Conservation (phyloP, 1,140 invertebrate species). For the Antheraea mylitta region DNA sequence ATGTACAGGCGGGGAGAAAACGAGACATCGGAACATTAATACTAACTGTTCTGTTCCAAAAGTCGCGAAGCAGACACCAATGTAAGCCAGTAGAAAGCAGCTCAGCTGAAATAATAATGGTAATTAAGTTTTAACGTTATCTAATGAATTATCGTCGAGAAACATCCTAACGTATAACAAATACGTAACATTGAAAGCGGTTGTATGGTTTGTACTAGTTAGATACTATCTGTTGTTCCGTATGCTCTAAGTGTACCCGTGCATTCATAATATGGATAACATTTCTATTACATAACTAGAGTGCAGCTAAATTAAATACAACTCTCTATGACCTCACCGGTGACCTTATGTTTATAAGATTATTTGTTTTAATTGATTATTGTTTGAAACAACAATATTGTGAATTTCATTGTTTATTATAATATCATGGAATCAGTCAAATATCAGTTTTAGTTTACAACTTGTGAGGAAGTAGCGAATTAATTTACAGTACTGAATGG, state of each 20-base stretch:
- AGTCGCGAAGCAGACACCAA: conserved; percentile 70
- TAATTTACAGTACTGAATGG: no score
- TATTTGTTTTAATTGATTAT: background rate
- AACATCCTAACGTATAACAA: background rate
- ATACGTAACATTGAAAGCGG: conserved; percentile 16
- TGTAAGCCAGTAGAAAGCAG: conserved; percentile 63
- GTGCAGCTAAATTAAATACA: background rate
- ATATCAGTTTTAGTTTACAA: background rate
- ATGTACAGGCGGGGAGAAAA: background rate
- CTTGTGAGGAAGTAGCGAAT: no score
- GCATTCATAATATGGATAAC: background rate
- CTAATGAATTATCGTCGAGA: background rate
- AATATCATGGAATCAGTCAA: background rate
- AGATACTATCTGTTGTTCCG: conserved; percentile 28
- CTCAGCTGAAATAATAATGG: conserved; percentile 67
- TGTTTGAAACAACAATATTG: background rate
- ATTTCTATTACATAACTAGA: background rate
- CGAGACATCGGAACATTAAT: conserved; percentile 34
- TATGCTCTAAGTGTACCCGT: conserved; percentile 1
- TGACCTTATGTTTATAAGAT: background rate
- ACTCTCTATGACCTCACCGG: background rate
- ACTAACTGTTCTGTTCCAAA: conserved; percentile 76
- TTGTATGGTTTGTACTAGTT: conserved; percentile 14
- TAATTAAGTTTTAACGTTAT: conserved; percentile 17
- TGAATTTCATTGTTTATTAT: background rate